Percentiles rank a stretch among this genome's conserved stretches.
These are phyloP conservation scores for Drosophila truncata DNA, from an alignment of 1,140 invertebrate species.

Conservation along the genomic window DNA sequence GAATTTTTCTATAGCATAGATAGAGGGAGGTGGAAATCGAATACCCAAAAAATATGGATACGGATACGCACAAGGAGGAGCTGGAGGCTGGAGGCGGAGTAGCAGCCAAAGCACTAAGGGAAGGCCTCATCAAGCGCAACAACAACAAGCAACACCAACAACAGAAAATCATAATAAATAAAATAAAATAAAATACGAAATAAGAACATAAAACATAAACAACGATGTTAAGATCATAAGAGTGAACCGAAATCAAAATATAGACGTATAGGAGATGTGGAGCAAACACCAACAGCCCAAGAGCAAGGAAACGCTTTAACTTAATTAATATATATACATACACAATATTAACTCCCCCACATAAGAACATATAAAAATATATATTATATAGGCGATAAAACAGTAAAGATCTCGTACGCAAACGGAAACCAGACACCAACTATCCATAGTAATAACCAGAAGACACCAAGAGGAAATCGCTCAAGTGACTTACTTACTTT, in stretches of 20 bases:
- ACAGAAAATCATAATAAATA: neutral
- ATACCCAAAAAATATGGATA: slow-evolving; percentile 10
- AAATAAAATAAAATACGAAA: neutral
- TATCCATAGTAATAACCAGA: slow-evolving; percentile 17
- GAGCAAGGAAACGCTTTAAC: slow-evolving; percentile 45
- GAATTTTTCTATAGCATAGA: slow-evolving; percentile 45
- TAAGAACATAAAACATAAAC: slow-evolving; percentile 2
- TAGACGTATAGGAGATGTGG: slow-evolving; percentile 8
- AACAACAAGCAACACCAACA: slow-evolving; percentile 25
- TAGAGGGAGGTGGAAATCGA: slow-evolving; percentile 11
- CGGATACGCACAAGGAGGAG: slow-evolving; percentile 13
- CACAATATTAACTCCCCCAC: slow-evolving; percentile 8
- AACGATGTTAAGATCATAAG: slow-evolving; percentile 37
- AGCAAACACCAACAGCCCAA: slow-evolving; percentile 20
- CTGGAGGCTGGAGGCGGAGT: neutral
- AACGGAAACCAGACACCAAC: slow-evolving; percentile 33
- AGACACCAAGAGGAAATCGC: slow-evolving; percentile 25
- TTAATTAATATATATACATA: slow-evolving; percentile 42
- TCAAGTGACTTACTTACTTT: slow-evolving; percentile 41
- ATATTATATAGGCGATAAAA: slow-evolving; percentile 27
- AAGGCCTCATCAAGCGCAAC: slow-evolving; percentile 22
- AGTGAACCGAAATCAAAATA: slow-evolving; percentile 43
- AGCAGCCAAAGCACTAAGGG: too few relatives aligned
- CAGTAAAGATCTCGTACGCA: neutral
- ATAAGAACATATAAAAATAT: neutral